Percentiles rank a stretch among this genome's conserved stretches.
Evolutionary conservation across 2,888 invertebrate species (phyloP).

Genomic region (Argyresthia goedartella): DNA sequence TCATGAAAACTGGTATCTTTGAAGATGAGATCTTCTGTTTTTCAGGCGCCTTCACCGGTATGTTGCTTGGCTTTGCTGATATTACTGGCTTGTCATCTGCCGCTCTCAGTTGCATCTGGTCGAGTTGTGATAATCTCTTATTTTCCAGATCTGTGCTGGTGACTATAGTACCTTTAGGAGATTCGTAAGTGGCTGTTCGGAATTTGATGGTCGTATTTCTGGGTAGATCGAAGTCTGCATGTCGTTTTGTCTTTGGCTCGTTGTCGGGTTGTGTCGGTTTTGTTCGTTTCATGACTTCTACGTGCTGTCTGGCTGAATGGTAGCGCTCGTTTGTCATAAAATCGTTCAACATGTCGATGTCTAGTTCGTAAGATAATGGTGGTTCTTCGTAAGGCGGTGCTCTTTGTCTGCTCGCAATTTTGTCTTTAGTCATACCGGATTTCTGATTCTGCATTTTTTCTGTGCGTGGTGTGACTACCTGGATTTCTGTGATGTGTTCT

Average conservation of each 20-base stretch:
- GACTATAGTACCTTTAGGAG: slow-evolving; percentile 65
- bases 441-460: slow-evolving; percentile 38
- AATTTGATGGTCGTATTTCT: slow-evolving; percentile 73
- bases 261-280: slow-evolving; percentile 35
- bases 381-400: slow-evolving; percentile 43
- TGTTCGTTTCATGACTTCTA: slow-evolving; percentile 47
- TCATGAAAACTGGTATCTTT: slow-evolving; percentile 64
- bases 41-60: slow-evolving; percentile 52
- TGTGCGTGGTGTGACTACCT: slow-evolving; percentile 71
- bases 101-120: slow-evolving; percentile 51
- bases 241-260: slow-evolving; percentile 59
- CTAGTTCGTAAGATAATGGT: slow-evolving; percentile 49
- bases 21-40: slow-evolving; percentile 43
- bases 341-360: slow-evolving; percentile 56
- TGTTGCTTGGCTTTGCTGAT: slow-evolving; percentile 57
- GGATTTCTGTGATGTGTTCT: slow-evolving; percentile 81
- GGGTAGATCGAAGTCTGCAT: slow-evolving; percentile 63
- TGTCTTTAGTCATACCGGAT: slow-evolving; percentile 34
- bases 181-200: slow-evolving; percentile 74
- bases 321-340: slow-evolving; percentile 59
- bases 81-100: slow-evolving; percentile 39
- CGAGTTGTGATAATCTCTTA: slow-evolving; percentile 68
- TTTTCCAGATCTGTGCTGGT: slow-evolving; percentile 66
- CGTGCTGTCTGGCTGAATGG: slow-evolving; percentile 51
- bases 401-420: slow-evolving; percentile 51